These are phyloP conservation scores for Gasteruption jaculator DNA, from an alignment of 2,888 invertebrate genomes.

Conservation along the genomic window DNA sequence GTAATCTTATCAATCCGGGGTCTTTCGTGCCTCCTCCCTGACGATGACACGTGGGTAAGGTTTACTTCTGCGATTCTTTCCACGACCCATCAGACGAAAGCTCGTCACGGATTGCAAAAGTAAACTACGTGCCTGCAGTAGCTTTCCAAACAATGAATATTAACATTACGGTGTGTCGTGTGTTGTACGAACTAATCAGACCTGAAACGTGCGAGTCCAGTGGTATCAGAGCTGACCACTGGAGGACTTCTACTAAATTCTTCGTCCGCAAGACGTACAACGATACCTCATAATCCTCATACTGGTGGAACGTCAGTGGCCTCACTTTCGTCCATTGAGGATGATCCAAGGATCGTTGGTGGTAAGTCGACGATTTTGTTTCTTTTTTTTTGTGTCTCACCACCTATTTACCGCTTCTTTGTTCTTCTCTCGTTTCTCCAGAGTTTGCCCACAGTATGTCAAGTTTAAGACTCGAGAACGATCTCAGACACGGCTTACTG, in stretches of 20 bases:
- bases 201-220: slow-evolving; percentile 54
- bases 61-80: too few species aligned
- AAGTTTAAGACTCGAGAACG: too few species aligned
- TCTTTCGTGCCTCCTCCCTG: too few species aligned
- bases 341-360: slow-evolving; percentile 53
- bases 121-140: too few species aligned
- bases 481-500: too few species aligned
- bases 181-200: slow-evolving; percentile 50
- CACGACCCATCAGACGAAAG: too few species aligned
- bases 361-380: slow-evolving; percentile 49
- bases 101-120: too few species aligned
- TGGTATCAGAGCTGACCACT: slow-evolving; percentile 53
- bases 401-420: slow-evolving; percentile 9
- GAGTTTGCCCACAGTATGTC: slow-evolving; percentile 14
- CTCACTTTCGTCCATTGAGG: slow-evolving; percentile 53
- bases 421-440: slow-evolving; percentile 10
- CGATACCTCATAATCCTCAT: too few species aligned
- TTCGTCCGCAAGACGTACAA: slow-evolving; percentile 37
- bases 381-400: neutral
- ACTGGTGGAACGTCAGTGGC: slow-evolving; percentile 50
- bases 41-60: too few species aligned
- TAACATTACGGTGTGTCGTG: slow-evolving; percentile 40
- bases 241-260: slow-evolving; percentile 52
- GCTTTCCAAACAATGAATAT: too few species aligned
- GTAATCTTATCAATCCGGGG: too few species aligned